Evolutionary conservation across 2,888 invertebrate species (phyloP), one percentile per base, ranked within the genome.

Genomic region (Sclerodermus sp.): DNA sequence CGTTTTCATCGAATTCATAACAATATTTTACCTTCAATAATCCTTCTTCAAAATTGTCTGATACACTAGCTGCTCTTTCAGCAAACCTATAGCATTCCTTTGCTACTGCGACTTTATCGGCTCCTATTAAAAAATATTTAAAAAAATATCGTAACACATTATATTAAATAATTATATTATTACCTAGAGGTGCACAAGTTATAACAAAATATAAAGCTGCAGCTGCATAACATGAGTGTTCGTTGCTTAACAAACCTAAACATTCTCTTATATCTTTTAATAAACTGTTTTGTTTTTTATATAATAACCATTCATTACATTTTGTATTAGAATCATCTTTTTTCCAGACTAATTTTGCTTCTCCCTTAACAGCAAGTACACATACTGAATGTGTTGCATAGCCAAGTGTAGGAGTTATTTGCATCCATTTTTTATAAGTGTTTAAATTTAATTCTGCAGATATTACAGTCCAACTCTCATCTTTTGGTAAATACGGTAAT

Each of bases 71-170:
- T 1, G 56, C 51, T 23, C 68, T 53, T 41, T 74, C 62, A 1
- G 82, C 81, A 56, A 79, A 80, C 45, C 71, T 68, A 53, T 78
- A 81, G 62, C 82, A 81, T 50, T 81, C 71, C 60, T 78, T 70
- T 6, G 80, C 79, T 10, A 82, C 81, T 36, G 73, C 76, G 2
- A 82, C 81, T 70, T 81, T 80, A 69, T 83, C 83, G 8, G 80
- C 81, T 31, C 82, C 81, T 75, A n/a, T n/a, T n/a, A 41, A 30
- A 36, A 15, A 43, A n/a, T 17, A n/a, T 42, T 41, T 46, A n/a
- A 3, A 18, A n/a, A 31, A 30, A 32, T 38, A 14, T 18, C 29
- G 37, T 16, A 18, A 15, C 16, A 15, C 9, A 23, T 23, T 23
- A 23, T 2, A 4, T 18, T 16, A 34, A 34, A 36, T 44, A 37